Percentiles rank a stretch among this genome's conserved stretches.
phyloP scores from a whole-genome alignment of 37 sponge, comb jelly and placozoan genomes.

The Ianthella basta region DNA sequence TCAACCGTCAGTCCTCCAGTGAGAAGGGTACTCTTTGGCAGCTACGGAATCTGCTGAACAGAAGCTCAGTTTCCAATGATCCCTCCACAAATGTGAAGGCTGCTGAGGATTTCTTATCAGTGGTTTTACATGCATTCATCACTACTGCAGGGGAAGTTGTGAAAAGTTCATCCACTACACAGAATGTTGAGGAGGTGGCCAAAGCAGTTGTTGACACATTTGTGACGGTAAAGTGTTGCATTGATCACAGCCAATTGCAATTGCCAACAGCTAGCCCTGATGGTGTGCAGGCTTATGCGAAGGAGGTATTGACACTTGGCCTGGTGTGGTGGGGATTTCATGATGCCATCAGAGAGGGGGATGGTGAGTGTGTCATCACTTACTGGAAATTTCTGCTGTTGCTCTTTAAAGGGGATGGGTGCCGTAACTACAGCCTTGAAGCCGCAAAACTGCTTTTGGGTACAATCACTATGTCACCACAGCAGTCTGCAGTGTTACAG shows the following conservation, averaged over 20 bases:
- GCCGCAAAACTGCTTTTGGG: not conserved
- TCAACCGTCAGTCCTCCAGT: slow-evolving; percentile 1
- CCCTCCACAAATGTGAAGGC: slow-evolving; percentile 41
- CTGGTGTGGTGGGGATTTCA: not conserved
- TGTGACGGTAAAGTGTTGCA: not conserved
- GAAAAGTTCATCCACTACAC: not conserved
- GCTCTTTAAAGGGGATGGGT: not conserved
- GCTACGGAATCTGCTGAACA: slow-evolving; percentile 28
- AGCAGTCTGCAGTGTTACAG: not conserved
- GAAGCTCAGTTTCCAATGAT: slow-evolving; percentile 21
- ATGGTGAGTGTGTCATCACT: not conserved
- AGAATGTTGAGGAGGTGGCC: not conserved
- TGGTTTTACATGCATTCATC: slow-evolving; percentile 36
- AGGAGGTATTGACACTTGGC: not conserved
- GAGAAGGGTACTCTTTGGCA: slow-evolving; percentile 50
- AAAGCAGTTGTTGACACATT: not conserved
- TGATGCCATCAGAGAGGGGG: not conserved
- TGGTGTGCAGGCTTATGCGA: not conserved
- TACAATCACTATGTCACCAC: not conserved
- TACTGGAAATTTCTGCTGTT: not conserved
- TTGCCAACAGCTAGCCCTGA: not conserved
- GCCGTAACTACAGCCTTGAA: slow-evolving; percentile 21
- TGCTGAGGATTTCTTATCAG: slow-evolving; percentile 41
- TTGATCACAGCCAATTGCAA: not conserved
- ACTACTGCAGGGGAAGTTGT: slow-evolving; percentile 27